phyloP scores from a whole-genome alignment of 2,113 vertebrate species.

The Pao palembangensis region DNA sequence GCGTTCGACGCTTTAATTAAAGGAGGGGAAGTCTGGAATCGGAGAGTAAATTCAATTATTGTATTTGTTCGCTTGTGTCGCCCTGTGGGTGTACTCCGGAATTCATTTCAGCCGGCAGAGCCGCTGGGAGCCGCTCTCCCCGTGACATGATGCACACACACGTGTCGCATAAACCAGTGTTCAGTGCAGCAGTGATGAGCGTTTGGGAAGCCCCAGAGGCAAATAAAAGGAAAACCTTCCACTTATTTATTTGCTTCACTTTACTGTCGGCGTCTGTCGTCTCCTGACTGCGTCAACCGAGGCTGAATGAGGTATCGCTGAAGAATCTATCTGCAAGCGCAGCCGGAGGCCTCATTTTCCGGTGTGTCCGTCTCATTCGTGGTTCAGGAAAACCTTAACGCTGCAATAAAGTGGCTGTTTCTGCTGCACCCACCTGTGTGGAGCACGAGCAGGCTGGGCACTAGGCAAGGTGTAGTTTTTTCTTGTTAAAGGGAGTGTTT shows the following conservation, averaged over 20 bases:
- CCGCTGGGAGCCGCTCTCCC: constrained; percentile 57
- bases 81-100: constrained; percentile 62
- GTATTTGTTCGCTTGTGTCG: constrained; percentile 63
- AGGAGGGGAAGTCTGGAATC: constrained; percentile 59
- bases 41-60: constrained; percentile 72
- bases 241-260: constrained; percentile 71
- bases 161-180: constrained; percentile 17
- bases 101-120: constrained; percentile 57
- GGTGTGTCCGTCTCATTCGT: too few relatives aligned
- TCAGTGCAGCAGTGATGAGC: constrained; percentile 63
- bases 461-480: too few relatives aligned
- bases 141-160: not conserved
- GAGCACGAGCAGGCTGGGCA: too few relatives aligned
- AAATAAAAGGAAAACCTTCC: constrained; percentile 60
- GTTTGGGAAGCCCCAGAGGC: constrained; percentile 64
- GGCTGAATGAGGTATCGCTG: too few relatives aligned
- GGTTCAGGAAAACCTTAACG: too few relatives aligned
- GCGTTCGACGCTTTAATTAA: constrained; percentile 70
- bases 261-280: constrained; percentile 36
- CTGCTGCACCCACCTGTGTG: too few relatives aligned
- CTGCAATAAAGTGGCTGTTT: too few relatives aligned
- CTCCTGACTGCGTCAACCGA: too few relatives aligned
- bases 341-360: too few relatives aligned
- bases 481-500: too few relatives aligned
- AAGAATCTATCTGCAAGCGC: not conserved